Evolutionary conservation across 2,888 invertebrate species (phyloP).

Genomic region (Athetis lepigone): DNA sequence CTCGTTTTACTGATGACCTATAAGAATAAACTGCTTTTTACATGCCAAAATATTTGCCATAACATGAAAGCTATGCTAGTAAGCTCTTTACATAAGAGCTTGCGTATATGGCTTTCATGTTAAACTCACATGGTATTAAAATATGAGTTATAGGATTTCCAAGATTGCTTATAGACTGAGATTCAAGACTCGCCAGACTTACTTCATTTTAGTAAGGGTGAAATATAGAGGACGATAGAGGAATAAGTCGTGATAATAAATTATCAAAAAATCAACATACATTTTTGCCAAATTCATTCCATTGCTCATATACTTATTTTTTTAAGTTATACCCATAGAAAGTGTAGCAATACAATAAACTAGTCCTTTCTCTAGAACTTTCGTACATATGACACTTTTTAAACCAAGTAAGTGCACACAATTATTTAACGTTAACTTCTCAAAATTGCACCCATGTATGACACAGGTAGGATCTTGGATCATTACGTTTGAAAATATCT

Average conservation of each 20-base stretch:
- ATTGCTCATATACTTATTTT: too few relatives aligned
- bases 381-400: too few relatives aligned
- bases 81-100: not conserved
- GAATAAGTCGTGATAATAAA: too few relatives aligned
- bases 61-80: not conserved
- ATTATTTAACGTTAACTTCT: not conserved
- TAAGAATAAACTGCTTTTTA: not conserved
- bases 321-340: not conserved
- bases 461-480: not conserved
- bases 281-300: too few relatives aligned
- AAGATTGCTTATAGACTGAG: not conserved
- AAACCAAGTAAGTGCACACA: not conserved
- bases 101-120: too few relatives aligned
- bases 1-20: not conserved
- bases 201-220: not conserved
- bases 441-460: not conserved
- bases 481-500: not conserved
- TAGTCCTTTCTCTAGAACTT: too few relatives aligned
- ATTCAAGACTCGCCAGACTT: not conserved
- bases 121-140: not conserved
- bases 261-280: too few relatives aligned
- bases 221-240: not conserved
- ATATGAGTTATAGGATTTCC: not conserved
- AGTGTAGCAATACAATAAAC: not conserved
- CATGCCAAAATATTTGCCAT: not conserved